A percentile compares a stretch with the other conserved stretches of the same genome.
These are phyloP conservation scores for Dendrolimus pini DNA, from an alignment of 2,888 invertebrate species.

Conservation along the genomic window DNA sequence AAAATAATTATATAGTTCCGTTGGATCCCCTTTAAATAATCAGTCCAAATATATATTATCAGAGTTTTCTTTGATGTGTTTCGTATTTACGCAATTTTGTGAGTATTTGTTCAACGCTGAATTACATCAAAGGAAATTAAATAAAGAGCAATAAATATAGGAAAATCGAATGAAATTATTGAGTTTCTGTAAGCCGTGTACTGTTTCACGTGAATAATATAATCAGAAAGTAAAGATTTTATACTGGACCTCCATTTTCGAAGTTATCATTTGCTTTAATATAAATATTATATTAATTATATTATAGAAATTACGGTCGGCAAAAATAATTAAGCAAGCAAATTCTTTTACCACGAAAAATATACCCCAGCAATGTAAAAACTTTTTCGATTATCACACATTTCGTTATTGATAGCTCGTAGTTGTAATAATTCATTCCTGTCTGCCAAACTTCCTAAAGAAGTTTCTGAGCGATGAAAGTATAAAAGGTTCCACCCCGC, in stretches of 20 bases:
- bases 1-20: neutral
- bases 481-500: constrained; percentile 38
- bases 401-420: constrained; percentile 55
- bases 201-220: too few species aligned
- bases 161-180: neutral
- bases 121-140: neutral
- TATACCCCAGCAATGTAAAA: constrained; percentile 14
- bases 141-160: neutral
- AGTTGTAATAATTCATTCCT: constrained; percentile 56
- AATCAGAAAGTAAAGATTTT: too few species aligned
- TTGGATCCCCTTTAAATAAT: neutral
- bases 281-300: neutral
- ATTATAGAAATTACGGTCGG: neutral
- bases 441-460: constrained; percentile 47
- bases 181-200: neutral
- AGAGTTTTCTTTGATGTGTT: neutral
- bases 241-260: too few species aligned
- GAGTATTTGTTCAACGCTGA: neutral
- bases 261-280: neutral
- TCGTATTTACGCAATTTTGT: neutral
- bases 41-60: neutral
- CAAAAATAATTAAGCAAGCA: neutral
- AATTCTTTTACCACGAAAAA: constrained; percentile 1
- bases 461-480: constrained; percentile 46
- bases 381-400: constrained; percentile 61